Evolutionary conservation across 2,888 invertebrate species (phyloP).

Genomic region (Rhingia rostrata): DNA sequence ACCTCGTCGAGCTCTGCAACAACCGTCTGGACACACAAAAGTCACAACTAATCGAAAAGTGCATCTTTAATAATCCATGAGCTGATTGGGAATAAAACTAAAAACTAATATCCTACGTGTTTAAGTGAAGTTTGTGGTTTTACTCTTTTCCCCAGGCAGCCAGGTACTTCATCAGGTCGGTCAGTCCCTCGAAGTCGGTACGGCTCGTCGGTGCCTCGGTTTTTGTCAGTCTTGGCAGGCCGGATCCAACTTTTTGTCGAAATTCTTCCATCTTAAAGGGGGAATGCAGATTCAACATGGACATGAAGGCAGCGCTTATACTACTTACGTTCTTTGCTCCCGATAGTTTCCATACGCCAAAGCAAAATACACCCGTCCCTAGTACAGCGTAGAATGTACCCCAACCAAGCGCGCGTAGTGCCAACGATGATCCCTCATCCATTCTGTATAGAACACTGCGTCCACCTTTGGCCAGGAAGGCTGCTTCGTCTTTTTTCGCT

Average conservation of each 20-base stretch:
- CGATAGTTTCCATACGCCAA: constrained; percentile 93
- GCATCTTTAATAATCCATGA: constrained; percentile 49
- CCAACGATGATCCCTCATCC: constrained; percentile 91
- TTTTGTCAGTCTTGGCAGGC: constrained; percentile 90
- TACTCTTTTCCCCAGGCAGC: constrained; percentile 83
- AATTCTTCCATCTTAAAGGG: constrained; percentile 90
- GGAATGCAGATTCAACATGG: not conserved
- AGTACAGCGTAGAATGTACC: constrained; percentile 94
- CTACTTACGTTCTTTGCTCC: constrained; percentile 91
- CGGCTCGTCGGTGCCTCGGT: constrained; percentile 91
- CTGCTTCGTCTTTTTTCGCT: constrained; percentile 91
- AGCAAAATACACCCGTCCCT: constrained; percentile 92
- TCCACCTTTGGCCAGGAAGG: constrained; percentile 90
- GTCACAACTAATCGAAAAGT: constrained; percentile 54
- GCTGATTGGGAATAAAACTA: constrained; percentile 37
- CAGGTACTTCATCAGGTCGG: constrained; percentile 92
- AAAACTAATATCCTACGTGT: constrained; percentile 18
- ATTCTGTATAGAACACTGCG: constrained; percentile 86
- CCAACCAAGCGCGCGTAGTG: constrained; percentile 93
- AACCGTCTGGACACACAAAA: constrained; percentile 54
- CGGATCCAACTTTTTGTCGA: constrained; percentile 89
- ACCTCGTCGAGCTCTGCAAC: constrained; percentile 75
- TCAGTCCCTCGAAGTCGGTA: constrained; percentile 93
- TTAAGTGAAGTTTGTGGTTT: constrained; percentile 38
- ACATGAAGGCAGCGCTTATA: no score